These are phyloP conservation scores for Cassiopea andromeda DNA, from an alignment of 30 jellyfish, hydroid and myxozoan species.

Conservation along the genomic window DNA sequence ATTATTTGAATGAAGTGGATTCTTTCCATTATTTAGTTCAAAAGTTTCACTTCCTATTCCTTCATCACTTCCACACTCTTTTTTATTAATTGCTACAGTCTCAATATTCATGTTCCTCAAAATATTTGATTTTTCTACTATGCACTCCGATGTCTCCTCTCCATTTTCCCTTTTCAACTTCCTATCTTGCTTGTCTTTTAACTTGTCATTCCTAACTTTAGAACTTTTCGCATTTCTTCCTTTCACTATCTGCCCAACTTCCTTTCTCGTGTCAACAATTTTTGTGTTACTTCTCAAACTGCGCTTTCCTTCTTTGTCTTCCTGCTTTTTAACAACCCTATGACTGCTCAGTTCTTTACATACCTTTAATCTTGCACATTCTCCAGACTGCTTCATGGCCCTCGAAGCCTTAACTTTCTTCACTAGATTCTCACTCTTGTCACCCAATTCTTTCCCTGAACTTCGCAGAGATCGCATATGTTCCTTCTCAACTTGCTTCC, in stretches of 20 bases:
- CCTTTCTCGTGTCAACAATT: not conserved
- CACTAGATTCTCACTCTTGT: not conserved
- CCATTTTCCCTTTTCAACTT: not conserved
- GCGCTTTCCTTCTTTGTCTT: not conserved
- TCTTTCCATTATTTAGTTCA: not conserved
- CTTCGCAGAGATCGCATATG: slow-evolving; percentile 1
- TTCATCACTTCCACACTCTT: not conserved
- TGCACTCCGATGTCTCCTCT: not conserved
- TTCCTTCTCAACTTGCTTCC: not conserved
- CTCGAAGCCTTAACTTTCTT: not conserved
- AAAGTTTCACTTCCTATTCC: not conserved
- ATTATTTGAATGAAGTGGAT: not conserved
- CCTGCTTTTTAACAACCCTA: not conserved
- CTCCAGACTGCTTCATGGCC: not conserved
- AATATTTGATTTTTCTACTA: not conserved
- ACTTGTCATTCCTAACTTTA: not conserved
- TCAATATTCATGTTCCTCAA: not conserved
- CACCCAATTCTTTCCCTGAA: not conserved
- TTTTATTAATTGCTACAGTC: not conserved
- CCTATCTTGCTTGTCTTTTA: not conserved
- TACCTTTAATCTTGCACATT: not conserved
- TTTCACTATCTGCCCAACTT: not conserved
- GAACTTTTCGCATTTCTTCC: not conserved
- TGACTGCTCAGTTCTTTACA: too few relatives aligned
- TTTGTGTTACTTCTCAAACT: not conserved